Base-by-base conservation (phyloP, 2,888 invertebrate species). In the Nomada fabriciana region DNA sequence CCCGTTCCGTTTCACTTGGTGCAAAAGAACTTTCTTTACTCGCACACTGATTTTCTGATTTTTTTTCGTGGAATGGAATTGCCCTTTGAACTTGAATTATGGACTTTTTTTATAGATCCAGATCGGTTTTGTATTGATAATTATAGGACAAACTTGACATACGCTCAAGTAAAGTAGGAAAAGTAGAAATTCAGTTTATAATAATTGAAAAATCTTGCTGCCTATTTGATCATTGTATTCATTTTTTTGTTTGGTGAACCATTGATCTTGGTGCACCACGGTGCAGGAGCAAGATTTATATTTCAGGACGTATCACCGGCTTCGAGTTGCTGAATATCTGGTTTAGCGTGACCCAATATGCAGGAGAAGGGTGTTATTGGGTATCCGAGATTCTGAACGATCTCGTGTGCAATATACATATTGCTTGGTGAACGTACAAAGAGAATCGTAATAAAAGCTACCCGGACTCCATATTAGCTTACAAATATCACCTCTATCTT, bases 371-470 rank as follows among this genome's bases (percentile, higher is more conserved):
- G 61, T 79, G 61, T 75, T 83, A 84, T 76, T 72, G 81, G 65
- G 57, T 84, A 85, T 85, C 50, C 84, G 78, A 83, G 69, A 84
- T 78, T 84, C 78, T 42, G 52, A 53, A 52, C 69, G 61, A 63
- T 47, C 65, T 69, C 76, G 79, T 67, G 71, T 67, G 74, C 61
- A 57, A 70, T 70, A 43, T 82, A 80, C 74, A 52, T 75, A 57
- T 70, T 82, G 55, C 67, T 43, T 53, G 50, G 65, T 4, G 65
- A 74, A 71, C 63, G 73, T 65, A 74, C 65, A 70, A 79, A 69
- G 69, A 69, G 43, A 15, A 70, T 36, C 25, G 47, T 74, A 65
- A 79, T 79, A 81, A 67, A 69, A 69, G 64, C 64, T 52, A 36
- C 20, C 47, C 50, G 53, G 42, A 50, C n/a, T 15, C 69, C 36